Evolutionary conservation across 2,888 invertebrate species (phyloP).

Genomic region (Ennomos erosarius): DNA sequence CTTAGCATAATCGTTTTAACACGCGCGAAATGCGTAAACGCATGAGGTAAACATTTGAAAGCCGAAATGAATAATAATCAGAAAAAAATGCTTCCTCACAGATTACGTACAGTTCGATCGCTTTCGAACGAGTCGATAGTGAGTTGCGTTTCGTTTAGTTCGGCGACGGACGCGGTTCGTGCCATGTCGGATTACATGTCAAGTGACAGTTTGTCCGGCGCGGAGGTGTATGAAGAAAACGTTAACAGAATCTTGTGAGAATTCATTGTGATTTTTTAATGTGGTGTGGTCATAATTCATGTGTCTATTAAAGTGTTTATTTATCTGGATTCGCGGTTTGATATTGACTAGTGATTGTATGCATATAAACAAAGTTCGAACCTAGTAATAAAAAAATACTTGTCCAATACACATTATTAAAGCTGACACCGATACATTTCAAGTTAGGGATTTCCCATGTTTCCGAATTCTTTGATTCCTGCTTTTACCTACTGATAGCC

Average conservation of each 20-base stretch:
- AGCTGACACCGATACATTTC: no score
- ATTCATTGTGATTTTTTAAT: conserved; percentile 3
- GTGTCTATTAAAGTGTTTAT: neutral
- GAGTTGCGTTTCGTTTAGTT: conserved; percentile 58
- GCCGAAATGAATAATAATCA: conserved; percentile 54
- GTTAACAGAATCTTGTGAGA: conserved; percentile 61
- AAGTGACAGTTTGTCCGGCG: conserved; percentile 68
- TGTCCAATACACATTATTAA: no score
- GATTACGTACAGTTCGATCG: conserved; percentile 34
- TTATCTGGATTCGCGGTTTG: neutral
- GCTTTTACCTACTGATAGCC: no score
- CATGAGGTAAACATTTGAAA: conserved; percentile 46
- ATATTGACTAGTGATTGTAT: no score
- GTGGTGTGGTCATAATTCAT: neutral
- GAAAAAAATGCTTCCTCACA: conserved; percentile 51
- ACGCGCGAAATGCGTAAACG: conserved; percentile 42
- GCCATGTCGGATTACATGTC: conserved; percentile 65
- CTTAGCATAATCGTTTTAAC: conserved; percentile 31
- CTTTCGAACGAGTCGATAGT: conserved; percentile 44
- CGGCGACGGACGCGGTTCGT: conserved; percentile 51
- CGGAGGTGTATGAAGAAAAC: conserved; percentile 44
- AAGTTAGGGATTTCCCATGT: no score
- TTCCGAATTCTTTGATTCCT: no score
- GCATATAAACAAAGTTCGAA: no score
- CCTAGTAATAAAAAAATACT: no score